These are phyloP conservation scores for Ptilonorhynchus violaceus DNA, from an alignment of 2,113 vertebrate genomes.

Conservation along the genomic window DNA sequence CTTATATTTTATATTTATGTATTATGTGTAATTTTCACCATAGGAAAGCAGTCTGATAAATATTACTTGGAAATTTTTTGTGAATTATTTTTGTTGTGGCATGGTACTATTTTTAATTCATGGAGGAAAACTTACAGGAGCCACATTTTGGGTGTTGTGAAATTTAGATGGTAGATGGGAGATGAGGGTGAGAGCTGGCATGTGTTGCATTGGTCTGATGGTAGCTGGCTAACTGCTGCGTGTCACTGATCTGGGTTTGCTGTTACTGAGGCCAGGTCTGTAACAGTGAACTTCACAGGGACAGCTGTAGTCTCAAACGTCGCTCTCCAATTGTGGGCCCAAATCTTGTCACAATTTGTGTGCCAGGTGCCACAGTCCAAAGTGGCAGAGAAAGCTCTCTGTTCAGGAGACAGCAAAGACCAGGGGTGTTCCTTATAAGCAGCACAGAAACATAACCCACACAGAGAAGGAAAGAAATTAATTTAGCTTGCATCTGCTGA, in stretches of 20 bases:
- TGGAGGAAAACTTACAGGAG: not conserved
- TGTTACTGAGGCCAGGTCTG: not conserved
- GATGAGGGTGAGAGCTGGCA: not conserved
- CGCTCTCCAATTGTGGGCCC: fast-evolving
- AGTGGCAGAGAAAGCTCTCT: not conserved
- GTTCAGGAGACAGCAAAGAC: not conserved
- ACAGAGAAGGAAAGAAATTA: not conserved
- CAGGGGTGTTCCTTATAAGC: not conserved
- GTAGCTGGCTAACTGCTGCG: not conserved
- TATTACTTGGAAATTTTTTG: not conserved
- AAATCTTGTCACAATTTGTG: not conserved
- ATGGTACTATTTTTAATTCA: not conserved
- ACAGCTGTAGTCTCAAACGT: fast-evolving
- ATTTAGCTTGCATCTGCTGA: not conserved
- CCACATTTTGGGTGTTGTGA: not conserved
- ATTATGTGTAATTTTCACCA: not conserved
- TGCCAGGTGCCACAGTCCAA: not conserved
- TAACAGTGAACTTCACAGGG: not conserved
- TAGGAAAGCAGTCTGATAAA: not conserved
- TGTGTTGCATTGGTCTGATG: fast-evolving
- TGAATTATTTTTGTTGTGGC: not conserved
- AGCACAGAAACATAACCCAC: not conserved
- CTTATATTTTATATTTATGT: not conserved
- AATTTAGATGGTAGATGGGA: not conserved
- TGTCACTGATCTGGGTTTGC: not conserved